Evolutionary conservation across 2,113 vertebrate genomes (phyloP).

Genomic region (Nothocercus nigrocapillus): DNA sequence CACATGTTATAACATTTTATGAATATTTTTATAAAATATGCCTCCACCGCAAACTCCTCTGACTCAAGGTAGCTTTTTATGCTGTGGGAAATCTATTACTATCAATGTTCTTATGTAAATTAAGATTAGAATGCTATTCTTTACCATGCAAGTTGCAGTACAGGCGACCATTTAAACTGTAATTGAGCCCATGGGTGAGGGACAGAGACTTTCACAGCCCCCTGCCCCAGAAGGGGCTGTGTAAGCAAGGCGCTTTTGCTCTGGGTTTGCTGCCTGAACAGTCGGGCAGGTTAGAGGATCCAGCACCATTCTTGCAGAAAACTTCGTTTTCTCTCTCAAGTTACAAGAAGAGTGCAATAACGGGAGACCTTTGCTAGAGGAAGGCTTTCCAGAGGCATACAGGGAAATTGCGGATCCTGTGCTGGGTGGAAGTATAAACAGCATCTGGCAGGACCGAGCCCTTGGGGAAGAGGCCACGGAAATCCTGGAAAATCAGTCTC

Average conservation of each 20-base stretch:
- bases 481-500: neutral
- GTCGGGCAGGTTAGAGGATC: neutral
- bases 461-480: neutral
- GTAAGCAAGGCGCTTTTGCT: neutral
- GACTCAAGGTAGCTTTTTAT: neutral
- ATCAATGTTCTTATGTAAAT: neutral
- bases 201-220: neutral
- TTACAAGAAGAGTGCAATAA: neutral
- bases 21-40: neutral
- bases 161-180: neutral
- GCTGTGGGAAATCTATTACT: neutral
- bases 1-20: neutral
- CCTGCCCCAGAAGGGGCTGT: neutral
- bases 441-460: neutral
- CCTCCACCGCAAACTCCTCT: neutral
- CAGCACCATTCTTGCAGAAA: neutral
- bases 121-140: neutral
- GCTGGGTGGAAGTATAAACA: neutral
- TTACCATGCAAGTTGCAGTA: neutral
- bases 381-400: slow-evolving; percentile 45
- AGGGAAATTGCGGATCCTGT: neutral
- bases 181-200: neutral
- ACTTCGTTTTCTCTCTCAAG: neutral
- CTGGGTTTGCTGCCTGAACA: neutral
- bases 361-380: slow-evolving; percentile 20